Conservation (phyloP, 2,113 vertebrate genomes). For the Notarius quadriscutis region DNA sequence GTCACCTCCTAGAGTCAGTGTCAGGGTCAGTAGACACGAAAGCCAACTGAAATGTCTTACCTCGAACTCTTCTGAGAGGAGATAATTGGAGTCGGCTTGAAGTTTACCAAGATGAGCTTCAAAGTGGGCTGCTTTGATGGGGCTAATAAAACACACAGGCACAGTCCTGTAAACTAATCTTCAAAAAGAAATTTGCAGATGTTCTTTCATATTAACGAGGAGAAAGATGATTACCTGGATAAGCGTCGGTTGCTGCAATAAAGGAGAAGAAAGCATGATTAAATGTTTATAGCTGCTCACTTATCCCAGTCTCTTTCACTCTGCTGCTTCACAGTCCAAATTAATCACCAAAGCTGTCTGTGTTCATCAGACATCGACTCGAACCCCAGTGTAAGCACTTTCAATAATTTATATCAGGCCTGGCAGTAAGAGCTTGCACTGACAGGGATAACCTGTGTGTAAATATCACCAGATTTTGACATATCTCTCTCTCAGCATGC, state of each 20-base stretch:
- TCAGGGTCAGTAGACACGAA: neutral
- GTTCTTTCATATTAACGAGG: neutral
- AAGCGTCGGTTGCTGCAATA: constrained; percentile 80
- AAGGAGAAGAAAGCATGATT: constrained; percentile 48
- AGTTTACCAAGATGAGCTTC: constrained; percentile 90
- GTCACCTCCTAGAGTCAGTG: neutral
- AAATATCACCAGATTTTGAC: neutral
- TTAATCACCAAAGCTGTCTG: neutral
- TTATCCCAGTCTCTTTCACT: neutral
- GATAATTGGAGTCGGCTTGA: constrained; percentile 92
- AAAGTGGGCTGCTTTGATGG: constrained; percentile 84
- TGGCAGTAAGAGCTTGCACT: neutral
- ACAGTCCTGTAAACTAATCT: neutral
- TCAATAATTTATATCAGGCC: neutral
- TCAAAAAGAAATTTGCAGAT: constrained; percentile 32
- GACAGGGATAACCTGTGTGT: neutral
- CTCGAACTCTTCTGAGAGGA: constrained; percentile 96
- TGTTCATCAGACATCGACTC: neutral
- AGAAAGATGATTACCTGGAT: constrained; percentile 76
- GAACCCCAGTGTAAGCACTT: neutral
- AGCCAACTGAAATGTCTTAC: constrained; percentile 63
- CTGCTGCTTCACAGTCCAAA: neutral
- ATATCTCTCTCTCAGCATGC: neutral
- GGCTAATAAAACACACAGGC: constrained; percentile 68
- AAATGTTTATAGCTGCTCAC: neutral